Evolutionary conservation across 2,113 vertebrate species (phyloP).

Genomic region (Cariama cristata): DNA sequence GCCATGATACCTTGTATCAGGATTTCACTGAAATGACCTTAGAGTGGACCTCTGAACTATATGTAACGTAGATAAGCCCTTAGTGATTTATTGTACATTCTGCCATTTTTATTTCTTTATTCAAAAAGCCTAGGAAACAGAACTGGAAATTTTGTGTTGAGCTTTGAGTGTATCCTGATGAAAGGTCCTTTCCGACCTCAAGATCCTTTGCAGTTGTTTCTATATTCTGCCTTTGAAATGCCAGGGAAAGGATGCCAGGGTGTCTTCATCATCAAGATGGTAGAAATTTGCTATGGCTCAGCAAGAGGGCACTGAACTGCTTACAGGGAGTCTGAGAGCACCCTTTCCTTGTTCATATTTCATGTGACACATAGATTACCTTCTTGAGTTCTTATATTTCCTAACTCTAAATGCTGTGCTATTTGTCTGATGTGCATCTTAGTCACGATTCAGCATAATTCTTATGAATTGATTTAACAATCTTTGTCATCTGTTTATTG

Average conservation of each 20-base stretch:
- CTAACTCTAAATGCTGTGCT: not conserved
- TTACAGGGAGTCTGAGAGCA: not conserved
- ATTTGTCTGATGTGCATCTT: not conserved
- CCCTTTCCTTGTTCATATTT: conserved; percentile 25
- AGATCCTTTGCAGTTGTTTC: not conserved
- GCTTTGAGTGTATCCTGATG: not conserved
- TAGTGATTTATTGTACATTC: not conserved
- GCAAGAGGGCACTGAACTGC: conserved; percentile 17
- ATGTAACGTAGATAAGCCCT: fast-evolving
- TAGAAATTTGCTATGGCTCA: not conserved
- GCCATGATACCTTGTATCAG: not conserved
- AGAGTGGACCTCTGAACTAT: not conserved
- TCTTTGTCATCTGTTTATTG: not conserved
- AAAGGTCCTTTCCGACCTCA: not conserved
- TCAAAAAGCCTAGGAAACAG: not conserved
- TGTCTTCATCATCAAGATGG: not conserved
- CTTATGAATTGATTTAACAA: conserved; percentile 21
- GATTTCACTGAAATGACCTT: not conserved
- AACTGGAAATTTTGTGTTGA: not conserved
- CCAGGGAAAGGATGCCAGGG: not conserved
- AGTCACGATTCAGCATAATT: conserved; percentile 34
- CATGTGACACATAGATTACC: not conserved
- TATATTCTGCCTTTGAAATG: not conserved
- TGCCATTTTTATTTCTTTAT: not conserved
- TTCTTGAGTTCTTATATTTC: conserved; percentile 3